phyloP scores from a whole-genome alignment of 2,113 vertebrate genomes.

The Ursus arctos region DNA sequence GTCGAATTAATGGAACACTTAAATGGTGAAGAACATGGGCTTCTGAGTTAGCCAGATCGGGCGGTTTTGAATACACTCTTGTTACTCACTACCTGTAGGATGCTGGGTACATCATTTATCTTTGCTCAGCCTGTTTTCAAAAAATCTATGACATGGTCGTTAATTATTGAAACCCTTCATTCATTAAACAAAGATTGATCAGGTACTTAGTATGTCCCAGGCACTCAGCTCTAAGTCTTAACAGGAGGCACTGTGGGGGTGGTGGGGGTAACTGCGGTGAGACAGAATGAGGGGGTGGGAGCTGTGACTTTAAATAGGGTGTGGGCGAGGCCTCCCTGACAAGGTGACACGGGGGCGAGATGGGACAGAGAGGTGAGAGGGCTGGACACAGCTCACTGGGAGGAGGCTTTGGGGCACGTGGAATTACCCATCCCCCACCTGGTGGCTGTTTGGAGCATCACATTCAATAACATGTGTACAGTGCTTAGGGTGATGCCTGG shows the following conservation, averaged over 20 bases:
- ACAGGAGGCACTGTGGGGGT: not conserved
- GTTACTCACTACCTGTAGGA: not conserved
- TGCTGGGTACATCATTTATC: not conserved
- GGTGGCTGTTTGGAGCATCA: not conserved
- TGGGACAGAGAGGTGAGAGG: not conserved
- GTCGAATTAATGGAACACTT: not conserved
- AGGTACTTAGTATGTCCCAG: not conserved
- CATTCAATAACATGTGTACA: not conserved
- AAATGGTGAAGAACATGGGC: not conserved
- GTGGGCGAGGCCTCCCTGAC: not conserved
- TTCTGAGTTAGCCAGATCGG: not conserved
- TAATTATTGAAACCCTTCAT: not conserved
- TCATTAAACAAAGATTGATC: not conserved
- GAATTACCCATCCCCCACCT: rapidly evolving
- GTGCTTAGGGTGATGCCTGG: not conserved
- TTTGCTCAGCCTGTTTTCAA: not conserved
- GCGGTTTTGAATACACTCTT: not conserved
- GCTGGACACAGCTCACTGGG: not conserved
- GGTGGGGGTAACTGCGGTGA: not conserved
- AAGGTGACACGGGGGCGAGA: not conserved
- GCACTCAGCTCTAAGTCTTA: not conserved
- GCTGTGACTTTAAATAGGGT: not conserved
- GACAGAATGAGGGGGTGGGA: not conserved
- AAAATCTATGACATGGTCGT: not conserved
- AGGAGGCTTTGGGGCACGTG: rapidly evolving